A percentile compares a stretch with the other conserved stretches of the same genome.
Evolutionary conservation across 2,888 invertebrate species (phyloP).

Genomic region (Spodoptera exigua): DNA sequence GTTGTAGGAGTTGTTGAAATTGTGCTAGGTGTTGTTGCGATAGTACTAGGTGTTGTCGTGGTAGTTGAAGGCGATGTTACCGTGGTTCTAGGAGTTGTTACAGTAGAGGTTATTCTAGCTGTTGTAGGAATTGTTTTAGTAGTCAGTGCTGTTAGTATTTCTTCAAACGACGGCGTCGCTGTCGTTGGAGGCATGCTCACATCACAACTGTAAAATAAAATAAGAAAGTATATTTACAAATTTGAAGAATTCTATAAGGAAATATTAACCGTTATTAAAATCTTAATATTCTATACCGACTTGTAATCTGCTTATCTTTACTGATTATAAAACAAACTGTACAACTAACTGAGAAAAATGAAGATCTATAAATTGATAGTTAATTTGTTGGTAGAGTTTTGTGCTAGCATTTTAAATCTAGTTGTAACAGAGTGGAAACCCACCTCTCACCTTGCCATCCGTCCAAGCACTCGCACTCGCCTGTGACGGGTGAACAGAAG

Average conservation of each 20-base stretch:
- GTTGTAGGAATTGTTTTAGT: constrained; percentile 59
- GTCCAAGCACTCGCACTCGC: constrained; percentile 91
- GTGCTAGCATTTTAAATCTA: constrained; percentile 18
- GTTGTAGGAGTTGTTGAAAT: constrained; percentile 32
- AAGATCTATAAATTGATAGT: too few relatives aligned
- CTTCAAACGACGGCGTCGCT: constrained; percentile 72
- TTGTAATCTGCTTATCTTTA: too few relatives aligned
- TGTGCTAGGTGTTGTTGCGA: constrained; percentile 22
- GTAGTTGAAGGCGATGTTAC: background rate
- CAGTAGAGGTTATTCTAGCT: background rate
- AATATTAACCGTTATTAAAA: too few relatives aligned
- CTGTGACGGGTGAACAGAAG: constrained; percentile 90
- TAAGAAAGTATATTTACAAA: constrained; percentile 15
- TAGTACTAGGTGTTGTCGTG: background rate
- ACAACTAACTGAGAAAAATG: too few relatives aligned
- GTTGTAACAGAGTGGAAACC: constrained; percentile 75
- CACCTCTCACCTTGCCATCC: constrained; percentile 93
- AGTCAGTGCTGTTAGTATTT: constrained; percentile 79
- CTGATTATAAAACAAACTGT: too few relatives aligned
- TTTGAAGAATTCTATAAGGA: background rate
- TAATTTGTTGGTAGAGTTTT: too few relatives aligned
- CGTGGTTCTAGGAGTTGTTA: background rate
- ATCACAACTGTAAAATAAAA: constrained; percentile 80
- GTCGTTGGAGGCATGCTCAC: constrained; percentile 74
- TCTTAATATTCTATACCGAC: too few relatives aligned